These are phyloP conservation scores for Antedon mediterranea DNA, from an alignment of 53 echinoderm and acorn worm genomes.

Conservation along the genomic window DNA sequence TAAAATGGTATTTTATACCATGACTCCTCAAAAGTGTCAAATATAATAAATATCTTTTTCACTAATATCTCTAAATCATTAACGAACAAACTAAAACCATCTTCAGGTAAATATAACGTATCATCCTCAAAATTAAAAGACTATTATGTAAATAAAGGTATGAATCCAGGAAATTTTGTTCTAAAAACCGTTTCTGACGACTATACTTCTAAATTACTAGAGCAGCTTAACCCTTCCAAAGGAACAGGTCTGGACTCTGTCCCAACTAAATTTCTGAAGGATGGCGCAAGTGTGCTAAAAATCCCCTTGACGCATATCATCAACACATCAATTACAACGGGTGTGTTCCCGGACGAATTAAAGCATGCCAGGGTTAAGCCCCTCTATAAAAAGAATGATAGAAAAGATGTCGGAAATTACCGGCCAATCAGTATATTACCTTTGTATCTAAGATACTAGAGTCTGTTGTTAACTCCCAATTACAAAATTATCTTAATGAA, in stretches of 20 bases:
- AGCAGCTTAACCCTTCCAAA: constrained; percentile 7
- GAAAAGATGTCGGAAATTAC: constrained; percentile 36
- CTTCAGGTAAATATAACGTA: too few relatives aligned
- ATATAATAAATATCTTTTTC: too few relatives aligned
- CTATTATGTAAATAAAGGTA: constrained; percentile 10
- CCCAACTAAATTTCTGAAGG: constrained; percentile 21
- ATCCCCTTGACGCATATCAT: constrained; percentile 12
- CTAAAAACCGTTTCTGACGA: constrained; percentile 2
- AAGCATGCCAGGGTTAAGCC: too few relatives aligned
- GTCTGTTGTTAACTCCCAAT: constrained; percentile 11
- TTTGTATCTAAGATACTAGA: constrained; percentile 19
- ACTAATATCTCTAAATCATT: too few relatives aligned
- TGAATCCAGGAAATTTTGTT: background rate
- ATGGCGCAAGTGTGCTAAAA: constrained; percentile 23
- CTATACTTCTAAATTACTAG: constrained; percentile 14
- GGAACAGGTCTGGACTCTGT: constrained; percentile 21
- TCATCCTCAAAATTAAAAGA: background rate
- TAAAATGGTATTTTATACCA: too few relatives aligned
- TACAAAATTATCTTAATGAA: constrained; percentile 21
- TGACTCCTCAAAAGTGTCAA: too few relatives aligned
- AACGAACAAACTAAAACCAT: too few relatives aligned
- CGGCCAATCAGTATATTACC: constrained; percentile 29
- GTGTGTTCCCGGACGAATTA: constrained; percentile 16
- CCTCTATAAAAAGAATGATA: too few relatives aligned
- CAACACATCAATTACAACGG: constrained; percentile 21